These are phyloP conservation scores for Herpetotheres cachinnans DNA, from an alignment of 2,113 vertebrate genomes.

Conservation along the genomic window DNA sequence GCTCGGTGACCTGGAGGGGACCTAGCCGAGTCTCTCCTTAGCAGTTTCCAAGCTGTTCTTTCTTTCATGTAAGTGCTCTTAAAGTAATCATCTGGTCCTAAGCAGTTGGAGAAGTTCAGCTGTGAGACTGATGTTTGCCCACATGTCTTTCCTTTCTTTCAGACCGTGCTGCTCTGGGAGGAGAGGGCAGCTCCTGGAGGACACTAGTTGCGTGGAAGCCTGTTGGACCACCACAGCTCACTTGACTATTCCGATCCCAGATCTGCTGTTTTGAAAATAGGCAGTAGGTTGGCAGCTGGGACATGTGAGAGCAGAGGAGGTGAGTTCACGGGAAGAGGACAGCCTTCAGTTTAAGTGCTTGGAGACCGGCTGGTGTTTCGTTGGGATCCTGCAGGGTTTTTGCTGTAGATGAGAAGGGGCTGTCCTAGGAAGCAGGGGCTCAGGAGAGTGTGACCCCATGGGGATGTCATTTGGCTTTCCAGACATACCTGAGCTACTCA, in stretches of 20 bases:
- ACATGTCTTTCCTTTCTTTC: background rate
- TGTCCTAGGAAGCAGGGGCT: background rate
- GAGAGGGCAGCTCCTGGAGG: slow-evolving; percentile 6
- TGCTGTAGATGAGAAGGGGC: background rate
- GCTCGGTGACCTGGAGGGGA: background rate
- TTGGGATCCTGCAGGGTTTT: background rate
- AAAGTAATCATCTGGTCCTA: background rate
- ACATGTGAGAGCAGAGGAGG: background rate
- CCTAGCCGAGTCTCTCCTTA: background rate
- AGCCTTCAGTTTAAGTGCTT: background rate
- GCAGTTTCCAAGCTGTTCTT: background rate
- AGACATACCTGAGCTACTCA: background rate
- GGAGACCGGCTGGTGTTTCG: background rate
- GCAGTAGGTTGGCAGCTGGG: background rate
- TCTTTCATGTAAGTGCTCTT: slow-evolving; percentile 1
- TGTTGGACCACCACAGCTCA: background rate
- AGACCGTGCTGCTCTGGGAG: background rate
- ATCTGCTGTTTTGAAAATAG: background rate
- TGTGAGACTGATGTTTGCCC: background rate
- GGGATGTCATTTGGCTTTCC: background rate
- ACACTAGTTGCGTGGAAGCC: background rate
- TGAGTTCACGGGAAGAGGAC: background rate
- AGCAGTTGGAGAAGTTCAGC: background rate
- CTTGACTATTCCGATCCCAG: background rate
- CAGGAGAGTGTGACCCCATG: background rate